These are phyloP conservation scores for Echinarachnius parma DNA, from an alignment of 53 echinoderm and acorn worm species.

Conservation along the genomic window DNA sequence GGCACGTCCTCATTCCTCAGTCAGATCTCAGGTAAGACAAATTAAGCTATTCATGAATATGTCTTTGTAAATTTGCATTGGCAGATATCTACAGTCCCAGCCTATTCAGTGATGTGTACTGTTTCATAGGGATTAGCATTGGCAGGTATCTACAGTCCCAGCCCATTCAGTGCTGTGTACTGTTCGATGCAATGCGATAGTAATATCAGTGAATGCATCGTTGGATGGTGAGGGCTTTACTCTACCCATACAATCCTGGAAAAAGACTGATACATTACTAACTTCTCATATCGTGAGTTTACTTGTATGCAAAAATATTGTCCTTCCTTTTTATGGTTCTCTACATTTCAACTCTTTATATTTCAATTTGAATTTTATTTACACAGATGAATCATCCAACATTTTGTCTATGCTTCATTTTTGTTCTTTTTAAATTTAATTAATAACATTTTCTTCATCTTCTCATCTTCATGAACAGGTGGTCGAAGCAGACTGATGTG, in stretches of 20 bases:
- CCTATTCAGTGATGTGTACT: conserved; percentile 86
- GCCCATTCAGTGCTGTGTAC: conserved; percentile 49
- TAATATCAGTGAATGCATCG: conserved; percentile 55
- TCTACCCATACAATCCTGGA: conserved; percentile 19
- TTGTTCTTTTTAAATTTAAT: not conserved
- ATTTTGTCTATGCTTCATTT: not conserved
- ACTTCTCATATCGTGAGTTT: conserved; percentile 80
- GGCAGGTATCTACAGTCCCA: conserved; percentile 66
- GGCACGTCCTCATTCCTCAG: conserved; percentile 97
- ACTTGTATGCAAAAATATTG: no score
- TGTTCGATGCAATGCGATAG: conserved; percentile 68
- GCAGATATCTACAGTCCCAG: no score
- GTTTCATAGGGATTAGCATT: conserved; percentile 77
- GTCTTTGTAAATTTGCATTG: no score
- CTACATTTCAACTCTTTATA: no score
- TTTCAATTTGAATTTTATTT: no score
- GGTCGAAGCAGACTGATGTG: conserved; percentile 99
- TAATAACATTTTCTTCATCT: not conserved
- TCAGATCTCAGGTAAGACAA: conserved; percentile 85
- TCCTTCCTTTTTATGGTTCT: no score
- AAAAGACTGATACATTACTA: conserved; percentile 52
- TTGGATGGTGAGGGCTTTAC: conserved; percentile 35
- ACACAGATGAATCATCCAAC: no score
- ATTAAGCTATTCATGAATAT: no score
- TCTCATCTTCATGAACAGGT: conserved; percentile 40